Percentiles rank a stretch among this genome's conserved stretches.
phyloP scores from a whole-genome alignment of 1,140 invertebrate genomes.

The Oedothorax gibbosus region DNA sequence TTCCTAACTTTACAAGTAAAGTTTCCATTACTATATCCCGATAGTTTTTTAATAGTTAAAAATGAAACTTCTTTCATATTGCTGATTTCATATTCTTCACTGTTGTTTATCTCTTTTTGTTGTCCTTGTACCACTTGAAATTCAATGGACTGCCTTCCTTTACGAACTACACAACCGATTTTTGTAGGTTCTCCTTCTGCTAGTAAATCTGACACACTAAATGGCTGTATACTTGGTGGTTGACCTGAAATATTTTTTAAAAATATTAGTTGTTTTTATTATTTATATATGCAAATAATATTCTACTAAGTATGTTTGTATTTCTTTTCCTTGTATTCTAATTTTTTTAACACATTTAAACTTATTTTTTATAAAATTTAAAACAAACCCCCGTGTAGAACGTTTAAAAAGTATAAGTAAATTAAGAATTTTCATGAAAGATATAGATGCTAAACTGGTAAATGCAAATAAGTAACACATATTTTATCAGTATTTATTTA shows the following conservation, averaged over 20 bases:
- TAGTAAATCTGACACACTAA: conserved; percentile 22
- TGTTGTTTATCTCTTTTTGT: conserved; percentile 13
- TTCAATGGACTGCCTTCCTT: conserved; percentile 11
- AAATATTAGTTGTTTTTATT: too few relatives aligned
- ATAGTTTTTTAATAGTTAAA: conserved; percentile 81
- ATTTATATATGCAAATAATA: too few relatives aligned
- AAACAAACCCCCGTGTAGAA: too few relatives aligned
- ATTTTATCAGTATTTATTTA: too few relatives aligned
- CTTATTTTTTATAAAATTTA: too few relatives aligned
- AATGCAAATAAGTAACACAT: too few relatives aligned
- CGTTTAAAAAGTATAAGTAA: too few relatives aligned
- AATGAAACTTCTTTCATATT: conserved; percentile 68
- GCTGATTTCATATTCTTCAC: conserved; percentile 9
- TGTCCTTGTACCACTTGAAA: conserved; percentile 47
- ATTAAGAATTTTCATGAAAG: too few relatives aligned
- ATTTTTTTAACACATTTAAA: too few relatives aligned
- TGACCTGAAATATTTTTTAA: conserved; percentile 6
- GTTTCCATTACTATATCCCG: conserved; percentile 80
- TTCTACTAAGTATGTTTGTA: too few relatives aligned
- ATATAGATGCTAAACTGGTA: too few relatives aligned
- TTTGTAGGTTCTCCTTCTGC: conserved; percentile 39
- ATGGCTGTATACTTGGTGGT: conserved; percentile 40
- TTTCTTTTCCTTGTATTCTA: too few relatives aligned
- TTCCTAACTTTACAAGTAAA: conserved; percentile 93
- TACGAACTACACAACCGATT: conserved; percentile 13